Base-by-base conservation (phyloP, 2,888 invertebrate genomes). In the Salpingus planirostris region DNA sequence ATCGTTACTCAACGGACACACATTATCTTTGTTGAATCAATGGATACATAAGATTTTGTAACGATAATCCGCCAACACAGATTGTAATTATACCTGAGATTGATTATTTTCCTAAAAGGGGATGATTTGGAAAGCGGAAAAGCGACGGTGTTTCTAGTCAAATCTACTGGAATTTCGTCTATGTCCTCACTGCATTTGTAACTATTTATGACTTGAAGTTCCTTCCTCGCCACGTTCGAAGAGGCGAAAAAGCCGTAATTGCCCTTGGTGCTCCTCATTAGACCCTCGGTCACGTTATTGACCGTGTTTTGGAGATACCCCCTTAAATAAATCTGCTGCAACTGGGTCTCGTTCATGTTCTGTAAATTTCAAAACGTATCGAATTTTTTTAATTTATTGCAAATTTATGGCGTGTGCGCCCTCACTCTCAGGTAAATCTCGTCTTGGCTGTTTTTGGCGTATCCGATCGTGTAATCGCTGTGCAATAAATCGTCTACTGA, bases 191-290 rank as follows among this genome's bases (percentile, higher is more conserved):
- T 60, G 3, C 65, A 59, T 34, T 60, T 60, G 32, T 61, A 64
- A 21, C 64, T 59, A 2, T 64, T 51, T 2, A 63, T 55, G 15
- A 57, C 58, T 24, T 55, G 52, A 2, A 67, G 59, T 1, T 72
- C 70, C 11, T 70, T 65, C 7, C 76, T 63, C 0, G 76, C 78
- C 0, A 70, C 62, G 8, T 74, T 68, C 24, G 73, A 72, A n/a
- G 74, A 73, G 0, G 74, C 72, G 46, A 78, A 78, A 50, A 78
- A 76, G 5, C 75, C 77, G 38, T 76, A 78, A 42, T 73, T 70
- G 15, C 73, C 73, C 14, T 60, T 52, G 0, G 64, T 52, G 1
- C 73, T 74, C 14, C 70, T 69, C 3, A 67, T 59, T 3, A 78
- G 52, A 0, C 78, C 78, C 37, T 69, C 69, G 37, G 67, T 68